Conservation (phyloP, 2,888 invertebrate species). For the Diaperis boleti region DNA sequence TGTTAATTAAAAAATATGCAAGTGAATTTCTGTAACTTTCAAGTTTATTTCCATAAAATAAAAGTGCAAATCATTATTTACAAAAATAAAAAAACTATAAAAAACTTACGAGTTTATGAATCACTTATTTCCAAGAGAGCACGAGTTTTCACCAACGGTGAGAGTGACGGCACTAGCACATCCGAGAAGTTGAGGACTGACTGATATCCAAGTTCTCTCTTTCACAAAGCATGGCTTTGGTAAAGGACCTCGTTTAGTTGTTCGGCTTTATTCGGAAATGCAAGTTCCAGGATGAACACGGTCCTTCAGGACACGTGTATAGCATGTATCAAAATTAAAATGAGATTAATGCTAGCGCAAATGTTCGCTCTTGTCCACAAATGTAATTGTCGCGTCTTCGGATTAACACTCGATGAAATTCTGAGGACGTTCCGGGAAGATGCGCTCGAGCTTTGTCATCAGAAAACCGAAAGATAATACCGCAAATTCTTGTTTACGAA, state of each 20-base stretch:
- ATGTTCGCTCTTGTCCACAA: not conserved
- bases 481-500: not conserved
- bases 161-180: conserved; percentile 39
- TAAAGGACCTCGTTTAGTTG: conserved; percentile 42
- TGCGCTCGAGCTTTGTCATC: not conserved
- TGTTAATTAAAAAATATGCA: not conserved
- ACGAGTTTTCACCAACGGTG: conserved; percentile 39
- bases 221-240: conserved; percentile 41
- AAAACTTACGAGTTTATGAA: conserved; percentile 20
- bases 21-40: not conserved
- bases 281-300: conserved; percentile 36
- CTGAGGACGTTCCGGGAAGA: not conserved
- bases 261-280: conserved; percentile 39
- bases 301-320: conserved; percentile 30
- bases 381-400: conserved; percentile 1
- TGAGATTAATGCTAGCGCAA: conserved; percentile 4
- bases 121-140: conserved; percentile 35
- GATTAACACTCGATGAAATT: not conserved
- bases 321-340: conserved; percentile 25
- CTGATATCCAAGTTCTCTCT: conserved; percentile 41
- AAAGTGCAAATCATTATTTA: not conserved
- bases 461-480: not conserved
- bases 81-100: conserved; percentile 8
- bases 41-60: no score
- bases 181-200: conserved; percentile 40